Evolutionary conservation across 2,888 invertebrate genomes (phyloP).

Genomic region (Clusia tigrina): DNA sequence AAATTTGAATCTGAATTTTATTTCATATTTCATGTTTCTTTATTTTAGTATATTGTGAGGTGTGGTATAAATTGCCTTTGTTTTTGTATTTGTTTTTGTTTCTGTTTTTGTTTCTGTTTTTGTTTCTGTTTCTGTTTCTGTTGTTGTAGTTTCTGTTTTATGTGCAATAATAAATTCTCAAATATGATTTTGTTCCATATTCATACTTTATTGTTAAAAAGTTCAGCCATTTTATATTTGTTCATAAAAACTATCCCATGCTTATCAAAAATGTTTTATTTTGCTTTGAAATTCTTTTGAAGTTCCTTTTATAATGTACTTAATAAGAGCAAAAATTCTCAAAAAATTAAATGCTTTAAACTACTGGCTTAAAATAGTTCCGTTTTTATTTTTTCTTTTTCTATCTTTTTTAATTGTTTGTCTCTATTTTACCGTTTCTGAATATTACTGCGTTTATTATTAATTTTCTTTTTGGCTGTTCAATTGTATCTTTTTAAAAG

Average conservation of each 20-base stretch:
- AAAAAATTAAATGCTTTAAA: constrained; percentile 11
- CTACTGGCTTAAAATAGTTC: constrained; percentile 8
- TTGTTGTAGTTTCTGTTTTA: constrained; percentile 33
- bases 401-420: constrained; percentile 26
- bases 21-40: neutral
- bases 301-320: constrained; percentile 21
- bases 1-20: neutral
- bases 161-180: constrained; percentile 52
- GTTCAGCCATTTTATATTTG: constrained; percentile 47
- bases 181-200: constrained; percentile 32
- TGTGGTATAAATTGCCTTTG: constrained; percentile 2
- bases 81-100: neutral
- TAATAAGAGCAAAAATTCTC: neutral
- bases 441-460: constrained; percentile 16
- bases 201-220: constrained; percentile 50
- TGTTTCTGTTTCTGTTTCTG: constrained; percentile 8
- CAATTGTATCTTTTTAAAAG: constrained; percentile 27
- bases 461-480: constrained; percentile 16
- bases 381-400: constrained; percentile 23
- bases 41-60: too few relatives aligned
- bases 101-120: neutral
- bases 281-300: constrained; percentile 30
- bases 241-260: constrained; percentile 47
- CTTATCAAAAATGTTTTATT: constrained; percentile 28
- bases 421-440: constrained; percentile 20